Evolutionary conservation across 2,888 invertebrate species (phyloP), one percentile per base, ranked within the genome.

Genomic region (Craniophora ligustri): DNA sequence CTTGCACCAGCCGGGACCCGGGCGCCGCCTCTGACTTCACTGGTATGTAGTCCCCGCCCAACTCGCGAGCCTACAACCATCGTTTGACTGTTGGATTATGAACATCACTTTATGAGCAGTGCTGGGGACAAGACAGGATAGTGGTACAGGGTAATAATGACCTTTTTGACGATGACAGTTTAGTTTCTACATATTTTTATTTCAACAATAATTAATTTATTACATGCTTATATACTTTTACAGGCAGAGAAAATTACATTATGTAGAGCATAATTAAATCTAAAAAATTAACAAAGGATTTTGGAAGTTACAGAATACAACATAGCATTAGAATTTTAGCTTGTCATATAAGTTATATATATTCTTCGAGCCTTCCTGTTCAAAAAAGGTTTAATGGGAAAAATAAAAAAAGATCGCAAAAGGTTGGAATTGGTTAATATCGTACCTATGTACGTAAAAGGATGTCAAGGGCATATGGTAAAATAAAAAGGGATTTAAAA

Each of bases 1-100:
- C 81, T 1, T 97, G 94, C 44, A 97, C 94, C 49, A 98, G 94
- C 50, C 98, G 87, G 15, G 94, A 94, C 26, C 95, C 95, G 5
- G 91, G 86, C 21, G 73, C 59, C 1, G 82, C 55, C 57, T 88
- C 90, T 3, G 81, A 60, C 44, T 81, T 79, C 30, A 92, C 63
- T 11, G 92, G 89, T 31, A 96, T 92, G 76, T 92, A 95, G 78
- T 96, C 96, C 72, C 78, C 80, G 11, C 90, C 91, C 0, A 91
- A 78, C 75, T 93, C 93, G 41, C 93, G 92, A 47, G 93, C 93
- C 93, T 93, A 84, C 6, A 73, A 64, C 35, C 28, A 61, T 14
- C 60, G 44, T 2, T 10, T 5, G 14, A 30, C 48, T 73, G 62
- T 65, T 76, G 75, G 61, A 72, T 70, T 47, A 36, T 23, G 19